These are phyloP conservation scores for Rhinichthys osculus DNA, from an alignment of 2,797 vertebrate genomes.

Conservation along the genomic window DNA sequence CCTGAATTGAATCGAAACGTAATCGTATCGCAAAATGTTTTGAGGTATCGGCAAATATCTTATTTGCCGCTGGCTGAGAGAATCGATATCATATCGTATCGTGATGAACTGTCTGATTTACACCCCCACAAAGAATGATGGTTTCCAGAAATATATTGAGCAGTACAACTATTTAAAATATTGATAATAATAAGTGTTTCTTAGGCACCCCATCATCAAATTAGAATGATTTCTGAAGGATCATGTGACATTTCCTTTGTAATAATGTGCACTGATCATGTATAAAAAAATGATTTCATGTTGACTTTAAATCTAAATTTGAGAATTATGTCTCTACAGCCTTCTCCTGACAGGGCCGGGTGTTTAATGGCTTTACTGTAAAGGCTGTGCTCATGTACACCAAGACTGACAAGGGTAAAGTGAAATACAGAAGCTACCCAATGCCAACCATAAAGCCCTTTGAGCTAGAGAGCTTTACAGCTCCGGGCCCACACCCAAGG, in stretches of 20 bases:
- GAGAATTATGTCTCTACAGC: constrained; percentile 78
- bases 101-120: no score
- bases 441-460: constrained; percentile 75
- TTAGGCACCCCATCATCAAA: neutral
- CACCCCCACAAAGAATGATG: neutral
- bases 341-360: constrained; percentile 67
- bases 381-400: constrained; percentile 49
- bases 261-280: neutral
- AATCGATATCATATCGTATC: no score
- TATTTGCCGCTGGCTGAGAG: no score
- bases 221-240: neutral
- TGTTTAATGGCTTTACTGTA: constrained; percentile 71
- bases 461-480: constrained; percentile 75
- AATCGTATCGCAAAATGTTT: no score
- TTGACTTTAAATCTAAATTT: constrained; percentile 65
- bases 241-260: neutral
- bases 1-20: no score
- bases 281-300: neutral
- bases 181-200: neutral
- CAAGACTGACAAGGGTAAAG: constrained; percentile 74
- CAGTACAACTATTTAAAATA: neutral
- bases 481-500: constrained; percentile 68
- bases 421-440: constrained; percentile 73
- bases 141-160: neutral
- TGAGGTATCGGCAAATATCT: no score